These are phyloP conservation scores for Theristicus caerulescens DNA, from an alignment of 2,113 vertebrate species.

Conservation along the genomic window DNA sequence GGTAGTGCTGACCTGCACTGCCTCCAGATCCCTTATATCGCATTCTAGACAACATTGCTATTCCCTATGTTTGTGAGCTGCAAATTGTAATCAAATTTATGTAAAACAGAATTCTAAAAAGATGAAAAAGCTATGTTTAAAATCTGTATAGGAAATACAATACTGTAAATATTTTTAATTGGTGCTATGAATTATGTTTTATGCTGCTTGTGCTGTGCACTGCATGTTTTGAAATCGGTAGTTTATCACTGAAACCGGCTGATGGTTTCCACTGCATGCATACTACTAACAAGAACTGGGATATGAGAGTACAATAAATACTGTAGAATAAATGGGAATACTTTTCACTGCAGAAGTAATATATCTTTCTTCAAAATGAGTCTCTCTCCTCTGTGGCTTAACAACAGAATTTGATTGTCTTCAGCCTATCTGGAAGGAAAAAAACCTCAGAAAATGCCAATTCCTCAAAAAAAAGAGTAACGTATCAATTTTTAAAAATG, in stretches of 20 bases:
- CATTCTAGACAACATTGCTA: neutral
- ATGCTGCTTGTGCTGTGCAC: neutral
- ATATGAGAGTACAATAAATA: constrained; percentile 22
- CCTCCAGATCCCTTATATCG: neutral
- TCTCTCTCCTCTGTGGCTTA: neutral
- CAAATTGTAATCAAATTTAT: neutral
- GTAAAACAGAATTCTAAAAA: neutral
- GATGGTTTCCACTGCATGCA: neutral
- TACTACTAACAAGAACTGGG: constrained; percentile 34
- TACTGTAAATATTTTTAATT: constrained; percentile 51
- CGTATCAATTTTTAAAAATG: neutral
- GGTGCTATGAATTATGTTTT: neutral
- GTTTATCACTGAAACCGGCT: neutral
- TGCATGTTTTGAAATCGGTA: neutral
- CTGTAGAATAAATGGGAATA: neutral
- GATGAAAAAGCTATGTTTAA: neutral
- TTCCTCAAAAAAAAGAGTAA: neutral
- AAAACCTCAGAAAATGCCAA: neutral
- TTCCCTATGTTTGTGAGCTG: neutral
- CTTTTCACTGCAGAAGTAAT: neutral
- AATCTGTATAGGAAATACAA: neutral
- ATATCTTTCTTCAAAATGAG: constrained; percentile 1
- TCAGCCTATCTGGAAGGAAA: neutral
- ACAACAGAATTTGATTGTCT: constrained; percentile 14
- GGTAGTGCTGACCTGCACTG: neutral